These are phyloP conservation scores for Lytechinus variegatus DNA, from an alignment of 35 echinoderm and acorn worm species.

Conservation along the genomic window DNA sequence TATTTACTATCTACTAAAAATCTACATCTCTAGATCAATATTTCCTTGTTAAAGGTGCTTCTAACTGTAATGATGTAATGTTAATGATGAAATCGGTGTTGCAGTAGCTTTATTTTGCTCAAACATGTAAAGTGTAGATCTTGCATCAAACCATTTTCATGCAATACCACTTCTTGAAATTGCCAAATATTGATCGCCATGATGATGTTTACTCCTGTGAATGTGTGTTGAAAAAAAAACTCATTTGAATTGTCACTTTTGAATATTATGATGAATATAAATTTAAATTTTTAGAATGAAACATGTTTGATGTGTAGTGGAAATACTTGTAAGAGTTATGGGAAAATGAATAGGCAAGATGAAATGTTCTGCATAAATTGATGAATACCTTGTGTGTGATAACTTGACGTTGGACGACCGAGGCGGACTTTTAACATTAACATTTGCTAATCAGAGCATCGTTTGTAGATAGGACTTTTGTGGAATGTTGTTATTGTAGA, in stretches of 20 bases:
- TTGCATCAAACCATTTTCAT: not conserved
- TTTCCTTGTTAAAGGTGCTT: not conserved
- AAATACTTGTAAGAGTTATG: not conserved
- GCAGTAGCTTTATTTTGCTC: not conserved
- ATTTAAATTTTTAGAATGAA: not conserved
- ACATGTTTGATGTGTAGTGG: not conserved
- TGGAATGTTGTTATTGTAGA: not conserved
- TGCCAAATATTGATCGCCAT: not conserved
- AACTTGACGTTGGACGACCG: not conserved
- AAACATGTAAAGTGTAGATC: not conserved
- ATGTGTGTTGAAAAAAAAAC: not conserved
- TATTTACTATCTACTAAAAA: not conserved
- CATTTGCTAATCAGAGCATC: not conserved
- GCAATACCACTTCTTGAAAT: not conserved
- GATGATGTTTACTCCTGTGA: not conserved
- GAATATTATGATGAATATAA: not conserved
- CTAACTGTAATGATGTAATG: not conserved
- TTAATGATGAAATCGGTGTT: not conserved
- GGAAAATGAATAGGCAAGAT: not conserved
- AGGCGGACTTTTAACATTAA: conserved; percentile 11
- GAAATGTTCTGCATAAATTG: not conserved
- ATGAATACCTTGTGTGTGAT: conserved; percentile 3
- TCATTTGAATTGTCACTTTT: not conserved
- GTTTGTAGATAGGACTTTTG: conserved; percentile 19
- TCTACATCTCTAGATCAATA: no score